Evolutionary conservation across 2,888 invertebrate genomes (phyloP), one percentile per base, ranked within the genome.

Genomic region (Cremastobaeus sp.): DNA sequence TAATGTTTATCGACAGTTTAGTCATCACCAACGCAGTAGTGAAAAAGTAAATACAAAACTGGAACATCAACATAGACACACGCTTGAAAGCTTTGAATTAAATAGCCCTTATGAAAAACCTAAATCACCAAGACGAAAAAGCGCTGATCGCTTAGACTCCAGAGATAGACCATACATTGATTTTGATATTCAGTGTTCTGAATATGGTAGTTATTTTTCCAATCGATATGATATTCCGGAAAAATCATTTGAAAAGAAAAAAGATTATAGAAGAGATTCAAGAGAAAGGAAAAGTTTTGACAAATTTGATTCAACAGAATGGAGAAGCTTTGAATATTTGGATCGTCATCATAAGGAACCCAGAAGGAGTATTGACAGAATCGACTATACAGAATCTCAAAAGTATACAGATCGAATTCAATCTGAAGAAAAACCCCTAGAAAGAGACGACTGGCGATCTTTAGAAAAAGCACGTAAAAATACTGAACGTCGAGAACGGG

Each of bases 361-460:
- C 28, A 66, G 76, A 4, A 71, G 72, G 3, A 79, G 78, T 47
- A 41, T 74, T 12, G 83, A 84, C n/a, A 78, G 55, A 32, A 48
- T 77, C 15, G 83, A 84, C 12, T 45, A 55, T 11, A 80, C 78
- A 25, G 82, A 81, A 0, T 11, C 69, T 1, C 64, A 65, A 20
- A 77, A 72, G 43, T 74, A 72, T 48, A 9, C 50, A 1, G 71
- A 77, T 12, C 77, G 76, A 28, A 75, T 74, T 4, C 80, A 77
- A 41, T 79, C 79, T 0, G 83, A 86, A 72, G 84, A 83, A 0
- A 84, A 81, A 41, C 85, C 85, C 1, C 79, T 81, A 0, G 86
- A 86, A 59, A 77, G 87, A 45, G 87, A 87, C 59, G 87, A 88
- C 34, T 87, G 86, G 86, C 82, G 80, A 39, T 86, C 86, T 15